A percentile compares a stretch with the other conserved stretches of the same genome.
Evolutionary conservation across 2,113 vertebrate genomes (phyloP).

Genomic region (Datnioides undecimradiatus): DNA sequence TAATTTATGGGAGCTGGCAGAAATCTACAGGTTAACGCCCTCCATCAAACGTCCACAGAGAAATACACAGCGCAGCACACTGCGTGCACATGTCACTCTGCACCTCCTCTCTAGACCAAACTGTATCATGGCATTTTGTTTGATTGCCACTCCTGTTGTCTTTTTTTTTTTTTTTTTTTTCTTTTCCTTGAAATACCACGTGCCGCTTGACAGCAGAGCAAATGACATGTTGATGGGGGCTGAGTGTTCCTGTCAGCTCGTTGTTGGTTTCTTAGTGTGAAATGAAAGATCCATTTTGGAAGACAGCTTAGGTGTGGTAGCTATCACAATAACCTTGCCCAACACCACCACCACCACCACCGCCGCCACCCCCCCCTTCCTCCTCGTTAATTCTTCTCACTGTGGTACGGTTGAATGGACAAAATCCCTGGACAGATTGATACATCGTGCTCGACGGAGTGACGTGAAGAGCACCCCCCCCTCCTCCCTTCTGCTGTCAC

Average conservation of each 20-base stretch:
- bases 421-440: slow-evolving; percentile 75
- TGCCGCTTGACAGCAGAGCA: slow-evolving; percentile 54
- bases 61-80: slow-evolving; percentile 33
- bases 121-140: slow-evolving; percentile 18
- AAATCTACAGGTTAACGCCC: slow-evolving; percentile 74
- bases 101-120: slow-evolving; percentile 34
- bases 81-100: slow-evolving; percentile 36
- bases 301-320: slow-evolving; percentile 50
- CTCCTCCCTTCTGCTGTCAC: slow-evolving; percentile 32
- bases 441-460: slow-evolving; percentile 61
- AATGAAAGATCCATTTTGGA: slow-evolving; percentile 53
- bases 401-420: slow-evolving; percentile 66
- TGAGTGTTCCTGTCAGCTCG: slow-evolving; percentile 52
- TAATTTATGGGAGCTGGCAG: slow-evolving; percentile 72
- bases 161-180: background rate
- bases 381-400: slow-evolving; percentile 75
- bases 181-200: slow-evolving; percentile 44
- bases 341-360: background rate
- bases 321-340: slow-evolving; percentile 52
- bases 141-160: slow-evolving; percentile 45
- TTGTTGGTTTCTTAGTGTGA: slow-evolving; percentile 47
- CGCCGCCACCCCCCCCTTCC: background rate
- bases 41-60: slow-evolving; percentile 67
- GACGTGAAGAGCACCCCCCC: slow-evolving; percentile 63
- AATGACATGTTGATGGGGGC: slow-evolving; percentile 64